Base-by-base conservation (phyloP, 2,888 invertebrate species). In the Biston betularia region DNA sequence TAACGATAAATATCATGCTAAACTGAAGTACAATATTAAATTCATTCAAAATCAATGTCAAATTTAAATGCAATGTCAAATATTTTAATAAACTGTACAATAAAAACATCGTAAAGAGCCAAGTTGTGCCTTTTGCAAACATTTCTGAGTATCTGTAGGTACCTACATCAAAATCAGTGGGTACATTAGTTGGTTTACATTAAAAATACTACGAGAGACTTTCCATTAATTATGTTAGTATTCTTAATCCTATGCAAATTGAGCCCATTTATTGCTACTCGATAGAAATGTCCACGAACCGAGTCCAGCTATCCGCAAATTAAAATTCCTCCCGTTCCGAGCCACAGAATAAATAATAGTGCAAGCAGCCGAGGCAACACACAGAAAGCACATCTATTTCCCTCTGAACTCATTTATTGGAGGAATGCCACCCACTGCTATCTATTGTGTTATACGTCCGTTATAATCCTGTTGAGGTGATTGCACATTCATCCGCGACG, bases 241-340 rank as follows among this genome's bases (percentile, higher is more conserved):
- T 44, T 11, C 44, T 11, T 38, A 38, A 38, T 24, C 24, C 24
- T 24, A 24, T 38, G 38, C 38, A 38, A 38, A 38, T 38, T 38
- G 6, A 9, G 38, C 3, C 34, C 50, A 34, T 60, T 57, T 53
- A 57, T 66, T 65, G 71, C 63, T 61, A 67, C 66, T 61, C 70
- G 71, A 75, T 76, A 65, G 63, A 67, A 64, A 63, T 73, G 75
- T 74, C 40, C 64, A 75, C 64, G 56, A 58, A 53, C 35, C 33
- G 54, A 9, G 10, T 14, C 45, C 69, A 55, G 72, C 68, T 69
- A 75, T 75, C 65, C 63, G 72, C 77, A 75, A 78, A 80, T 82
- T 80, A 79, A 78, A 79, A 82, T 80, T 79, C 75, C 65, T 68
- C 48, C 42, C 76, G 62, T 69, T 69, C 57, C 69, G 12, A 56